Percentiles rank a stretch among this genome's conserved stretches.
Conservation (phyloP, 2,888 invertebrate species). For the Ochropacha duplaris region DNA sequence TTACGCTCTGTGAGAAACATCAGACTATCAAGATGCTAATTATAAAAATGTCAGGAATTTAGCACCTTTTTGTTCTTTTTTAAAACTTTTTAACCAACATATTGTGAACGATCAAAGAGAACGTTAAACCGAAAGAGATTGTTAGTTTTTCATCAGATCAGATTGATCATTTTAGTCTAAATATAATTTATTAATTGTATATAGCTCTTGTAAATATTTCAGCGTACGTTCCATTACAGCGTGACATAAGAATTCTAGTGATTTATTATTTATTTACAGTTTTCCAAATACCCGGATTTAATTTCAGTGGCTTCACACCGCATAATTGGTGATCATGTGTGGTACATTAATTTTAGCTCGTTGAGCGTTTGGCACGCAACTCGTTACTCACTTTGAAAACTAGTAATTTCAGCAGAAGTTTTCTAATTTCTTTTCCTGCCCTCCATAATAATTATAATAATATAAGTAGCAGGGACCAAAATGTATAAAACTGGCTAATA, state of each 20-base stretch:
- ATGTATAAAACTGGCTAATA: neutral
- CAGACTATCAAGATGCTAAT: slow-evolving; percentile 9
- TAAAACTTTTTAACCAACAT: neutral
- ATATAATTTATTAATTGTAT: too few relatives aligned
- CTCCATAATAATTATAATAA: too few relatives aligned
- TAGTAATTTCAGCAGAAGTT: neutral
- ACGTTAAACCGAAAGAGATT: neutral
- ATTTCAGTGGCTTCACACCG: neutral
- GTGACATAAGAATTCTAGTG: too few relatives aligned
- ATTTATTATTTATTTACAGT: too few relatives aligned
- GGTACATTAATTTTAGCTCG: slow-evolving; percentile 21
- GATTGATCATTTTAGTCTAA: too few relatives aligned
- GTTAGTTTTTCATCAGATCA: too few relatives aligned
- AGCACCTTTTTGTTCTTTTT: neutral
- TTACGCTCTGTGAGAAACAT: slow-evolving; percentile 7
- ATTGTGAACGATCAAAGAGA: neutral
- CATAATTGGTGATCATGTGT: slow-evolving; percentile 15
- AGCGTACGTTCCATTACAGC: too few relatives aligned
- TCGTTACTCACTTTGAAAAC: neutral
- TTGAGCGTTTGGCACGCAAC: slow-evolving; percentile 4
- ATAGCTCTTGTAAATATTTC: too few relatives aligned
- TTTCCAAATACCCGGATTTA: too few relatives aligned
- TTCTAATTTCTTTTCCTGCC: neutral
- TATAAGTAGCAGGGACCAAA: neutral
- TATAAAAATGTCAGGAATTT: neutral